Conservation (phyloP, 2,797 vertebrate genomes). For the Malacoctenus gilli region DNA sequence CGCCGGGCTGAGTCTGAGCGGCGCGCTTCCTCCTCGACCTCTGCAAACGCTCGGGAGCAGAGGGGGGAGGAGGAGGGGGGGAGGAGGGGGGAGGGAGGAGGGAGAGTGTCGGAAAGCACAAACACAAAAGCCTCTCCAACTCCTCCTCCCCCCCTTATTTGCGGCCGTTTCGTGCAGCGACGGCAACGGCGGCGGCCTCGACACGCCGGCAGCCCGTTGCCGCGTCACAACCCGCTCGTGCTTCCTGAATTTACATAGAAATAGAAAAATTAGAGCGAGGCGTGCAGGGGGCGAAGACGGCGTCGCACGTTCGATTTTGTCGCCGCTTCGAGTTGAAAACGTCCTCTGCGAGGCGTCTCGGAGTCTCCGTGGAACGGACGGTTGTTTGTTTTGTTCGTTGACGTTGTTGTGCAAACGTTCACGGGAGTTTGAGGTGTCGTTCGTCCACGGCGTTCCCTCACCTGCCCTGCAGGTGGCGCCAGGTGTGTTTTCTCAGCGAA, state of each 20-base stretch:
- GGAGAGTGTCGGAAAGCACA: conserved; percentile 24
- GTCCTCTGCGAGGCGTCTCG: no score
- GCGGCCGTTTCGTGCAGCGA: conserved; percentile 20
- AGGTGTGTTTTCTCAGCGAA: no score
- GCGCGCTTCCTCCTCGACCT: no score
- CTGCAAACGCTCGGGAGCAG: background rate
- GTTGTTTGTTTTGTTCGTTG: no score
- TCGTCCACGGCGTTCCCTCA: no score
- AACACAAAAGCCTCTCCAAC: conserved; percentile 43
- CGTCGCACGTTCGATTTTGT: no score
- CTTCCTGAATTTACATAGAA: conserved; percentile 68
- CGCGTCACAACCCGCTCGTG: conserved; percentile 2
- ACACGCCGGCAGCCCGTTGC: no score
- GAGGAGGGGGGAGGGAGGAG: conserved; percentile 7
- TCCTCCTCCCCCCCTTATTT: conserved; percentile 13
- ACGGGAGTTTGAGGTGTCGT: no score
- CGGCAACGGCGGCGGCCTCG: conserved; percentile 12
- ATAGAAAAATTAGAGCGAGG: conserved; percentile 57
- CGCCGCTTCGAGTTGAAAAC: conserved; percentile 30
- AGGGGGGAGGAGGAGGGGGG: background rate
- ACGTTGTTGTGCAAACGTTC: no score
- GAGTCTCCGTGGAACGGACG: no score
- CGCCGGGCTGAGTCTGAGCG: no score
- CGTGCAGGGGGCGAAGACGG: background rate
- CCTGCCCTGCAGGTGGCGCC: no score